Base-by-base conservation (phyloP, 2,113 vertebrate genomes). In the Mohoua ochrocephala region DNA sequence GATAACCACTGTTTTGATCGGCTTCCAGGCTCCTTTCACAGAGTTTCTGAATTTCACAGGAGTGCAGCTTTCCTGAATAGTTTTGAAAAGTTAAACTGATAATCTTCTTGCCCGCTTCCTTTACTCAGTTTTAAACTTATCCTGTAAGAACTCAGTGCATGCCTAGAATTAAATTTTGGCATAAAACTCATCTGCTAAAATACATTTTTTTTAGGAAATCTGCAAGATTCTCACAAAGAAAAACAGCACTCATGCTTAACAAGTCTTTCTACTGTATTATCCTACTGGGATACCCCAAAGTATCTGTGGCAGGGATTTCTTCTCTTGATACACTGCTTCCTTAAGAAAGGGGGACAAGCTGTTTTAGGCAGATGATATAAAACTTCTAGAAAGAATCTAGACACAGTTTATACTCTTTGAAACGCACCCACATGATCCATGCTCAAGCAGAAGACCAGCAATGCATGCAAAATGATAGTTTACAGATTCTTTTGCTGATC, bases 71-170 rank as follows among this genome's bases (percentile, higher is more conserved):
- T 78, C 78, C 65, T 52, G 56, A 70, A 82, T 3, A 82, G 42
- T 69, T 94, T 53, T 80, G 37, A 53, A 37, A 92, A 95, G 44
- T 65, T 71, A 79, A 89, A 91, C 57, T 73, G 24, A 64, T 69
- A 28, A 91, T 73, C 47, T 89, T 57, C 71, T 49, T 79, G 42
- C 23, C 68, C 87, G 47, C 37, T 93, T 89, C 59, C 63, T 67
- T 79, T 49, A 60, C 22, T 76, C 26, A 26, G 27, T 39, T 87
- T 94, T 53, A 57, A 91, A 49, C n/a, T 83, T 68, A 61, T 10
- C 45, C 61, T 0, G 0, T 24, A 87, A 57, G 53, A 95, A 76
- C 33, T 82, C 53, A 16, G 33, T 5, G 2, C 73, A 84, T 63
- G 39, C 20, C 63, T 35, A 45, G 41, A 94, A 77, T 44, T 73